These are phyloP conservation scores for Smittia aterrima DNA, from an alignment of 2,888 invertebrate species.

Conservation along the genomic window DNA sequence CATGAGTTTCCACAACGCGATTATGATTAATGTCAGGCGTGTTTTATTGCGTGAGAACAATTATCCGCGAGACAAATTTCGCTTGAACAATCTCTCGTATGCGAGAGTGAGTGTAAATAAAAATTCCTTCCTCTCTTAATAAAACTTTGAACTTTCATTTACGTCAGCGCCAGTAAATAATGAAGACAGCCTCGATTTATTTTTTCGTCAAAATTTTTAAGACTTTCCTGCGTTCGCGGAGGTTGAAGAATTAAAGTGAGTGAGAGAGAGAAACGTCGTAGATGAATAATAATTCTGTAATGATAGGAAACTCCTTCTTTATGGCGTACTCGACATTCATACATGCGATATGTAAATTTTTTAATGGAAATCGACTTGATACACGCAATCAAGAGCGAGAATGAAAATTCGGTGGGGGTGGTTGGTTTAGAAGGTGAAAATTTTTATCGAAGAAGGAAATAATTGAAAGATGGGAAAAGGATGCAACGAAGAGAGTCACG, in stretches of 20 bases:
- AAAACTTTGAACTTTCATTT: too few species aligned
- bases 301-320: not conserved
- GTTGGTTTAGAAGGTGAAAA: not conserved
- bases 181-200: too few species aligned
- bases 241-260: too few species aligned
- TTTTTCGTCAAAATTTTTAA: too few species aligned
- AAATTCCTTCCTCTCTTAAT: not conserved
- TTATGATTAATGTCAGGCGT: not conserved
- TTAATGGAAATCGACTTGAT: not conserved
- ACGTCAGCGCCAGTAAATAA: too few species aligned
- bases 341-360: constrained; percentile 20
- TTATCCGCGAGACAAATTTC: not conserved
- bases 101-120: not conserved
- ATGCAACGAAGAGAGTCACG: not conserved
- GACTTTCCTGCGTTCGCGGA: too few species aligned
- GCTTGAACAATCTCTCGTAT: not conserved
- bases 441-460: not conserved
- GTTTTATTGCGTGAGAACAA: constrained; percentile 34
- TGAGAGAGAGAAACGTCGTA: not conserved
- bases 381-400: constrained; percentile 11
- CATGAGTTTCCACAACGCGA: not conserved
- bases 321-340: not conserved
- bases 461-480: not conserved
- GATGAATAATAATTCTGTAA: not conserved
- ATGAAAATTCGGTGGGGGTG: not conserved